Base-by-base conservation (phyloP, 2,113 vertebrate genomes). In the Gallinago jamesoni region DNA sequence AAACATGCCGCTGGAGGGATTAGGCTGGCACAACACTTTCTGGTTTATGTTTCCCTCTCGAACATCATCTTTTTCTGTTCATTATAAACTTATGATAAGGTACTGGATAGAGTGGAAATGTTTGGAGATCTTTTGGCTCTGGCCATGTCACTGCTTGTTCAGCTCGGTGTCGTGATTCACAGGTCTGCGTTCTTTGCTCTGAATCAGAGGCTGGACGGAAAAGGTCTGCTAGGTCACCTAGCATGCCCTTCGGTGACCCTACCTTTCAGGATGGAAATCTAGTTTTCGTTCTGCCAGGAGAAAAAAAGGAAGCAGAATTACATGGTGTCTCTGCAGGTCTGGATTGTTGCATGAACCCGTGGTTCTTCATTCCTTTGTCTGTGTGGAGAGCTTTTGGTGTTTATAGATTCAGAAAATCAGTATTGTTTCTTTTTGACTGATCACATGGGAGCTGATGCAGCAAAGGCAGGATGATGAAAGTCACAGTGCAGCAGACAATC, bases 181-280 rank as follows among this genome's bases (percentile, higher is more conserved):
- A 63, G 59, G 45, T 76, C 77, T 91, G 70, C 62, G 31, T 92
- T 96, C 90, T 77, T 79, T 84, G 69, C 69, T 43, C 74, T 96
- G 92, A 94, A 82, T 94, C 95, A 97, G 90, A 22, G 2, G 2
- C 63, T 31, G 73, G 69, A 14, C 23, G 72, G 16, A 70, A 75
- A 94, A 82, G 39, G 66, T 82, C 89, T 73, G 23, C 37, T 60
- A 52, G 83, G 89, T 89, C 80, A 62, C 37, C 16, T 24, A 83
- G 77, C 84, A 94, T 12, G 0, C 86, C 86, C 74, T 94, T 93
- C 35, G 77, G 81, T 90, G 77, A 82, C 47, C 95, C 88, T 79
- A 37, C 53, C 69, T 82, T 64, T 84, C 66, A 92, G 77, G 48
- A 43, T 79, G 22, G 53, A 62, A 81, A 45, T 73, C 41, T 37